Percentiles rank a stretch among this genome's conserved stretches.
Evolutionary conservation across 2,113 vertebrate species (phyloP).

Genomic region (Macquaria australasica): DNA sequence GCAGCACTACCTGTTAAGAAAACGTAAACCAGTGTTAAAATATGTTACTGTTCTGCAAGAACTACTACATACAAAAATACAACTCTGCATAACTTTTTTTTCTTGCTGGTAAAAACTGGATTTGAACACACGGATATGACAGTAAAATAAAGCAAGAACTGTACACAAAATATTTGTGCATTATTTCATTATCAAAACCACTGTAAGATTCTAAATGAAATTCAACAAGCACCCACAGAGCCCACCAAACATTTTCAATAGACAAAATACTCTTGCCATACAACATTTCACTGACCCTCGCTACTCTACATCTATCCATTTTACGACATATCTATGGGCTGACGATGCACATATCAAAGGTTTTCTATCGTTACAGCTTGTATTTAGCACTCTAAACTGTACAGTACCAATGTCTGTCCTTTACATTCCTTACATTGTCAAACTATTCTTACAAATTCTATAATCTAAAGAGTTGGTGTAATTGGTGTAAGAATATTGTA

Average conservation of each 20-base stretch:
- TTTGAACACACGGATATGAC: slow-evolving; percentile 59
- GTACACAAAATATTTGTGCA: slow-evolving; percentile 70
- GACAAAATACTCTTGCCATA: slow-evolving; percentile 60
- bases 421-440: slow-evolving; percentile 75
- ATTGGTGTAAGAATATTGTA: slow-evolving; percentile 66
- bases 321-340: slow-evolving; percentile 62
- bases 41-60: slow-evolving; percentile 78
- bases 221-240: slow-evolving; percentile 55
- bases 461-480: slow-evolving; percentile 53
- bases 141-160: slow-evolving; percentile 55
- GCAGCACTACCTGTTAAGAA: slow-evolving; percentile 77
- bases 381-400: slow-evolving; percentile 62
- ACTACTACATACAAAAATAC: slow-evolving; percentile 75
- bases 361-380: slow-evolving; percentile 65
- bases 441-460: slow-evolving; percentile 66
- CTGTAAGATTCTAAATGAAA: slow-evolving; percentile 57
- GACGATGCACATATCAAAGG: slow-evolving; percentile 53
- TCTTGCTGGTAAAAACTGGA: slow-evolving; percentile 52
- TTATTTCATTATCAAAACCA: slow-evolving; percentile 68
- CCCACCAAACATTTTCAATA: slow-evolving; percentile 46
- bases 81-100: slow-evolving; percentile 69
- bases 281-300: slow-evolving; percentile 67
- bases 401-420: slow-evolving; percentile 74
- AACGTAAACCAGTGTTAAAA: slow-evolving; percentile 79
- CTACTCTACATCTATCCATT: slow-evolving; percentile 69